These are phyloP conservation scores for Eretmocerus hayati DNA, from an alignment of 2,888 invertebrate genomes.

Conservation along the genomic window DNA sequence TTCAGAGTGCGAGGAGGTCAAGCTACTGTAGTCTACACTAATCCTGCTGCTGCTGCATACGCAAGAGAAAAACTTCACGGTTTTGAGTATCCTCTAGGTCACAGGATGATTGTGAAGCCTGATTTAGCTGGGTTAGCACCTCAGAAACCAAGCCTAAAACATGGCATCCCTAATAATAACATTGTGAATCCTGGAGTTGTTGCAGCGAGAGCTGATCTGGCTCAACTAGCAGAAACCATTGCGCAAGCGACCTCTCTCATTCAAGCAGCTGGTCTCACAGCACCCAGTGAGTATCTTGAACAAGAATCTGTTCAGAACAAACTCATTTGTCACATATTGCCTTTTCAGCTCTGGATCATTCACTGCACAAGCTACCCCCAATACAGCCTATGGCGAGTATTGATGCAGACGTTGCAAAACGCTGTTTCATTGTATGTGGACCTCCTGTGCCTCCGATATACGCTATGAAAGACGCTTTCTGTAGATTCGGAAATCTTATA, in stretches of 20 bases:
- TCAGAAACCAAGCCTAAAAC: slow-evolving; percentile 15
- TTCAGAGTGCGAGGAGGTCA: slow-evolving; percentile 50
- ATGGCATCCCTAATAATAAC: slow-evolving; percentile 28
- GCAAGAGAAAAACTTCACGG: slow-evolving; percentile 81
- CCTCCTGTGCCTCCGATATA: slow-evolving; percentile 63
- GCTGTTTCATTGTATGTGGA: slow-evolving; percentile 48
- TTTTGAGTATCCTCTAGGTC: slow-evolving; percentile 87
- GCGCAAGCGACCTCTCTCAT: slow-evolving; percentile 72
- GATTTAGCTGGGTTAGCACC: slow-evolving; percentile 43
- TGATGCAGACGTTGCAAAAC: slow-evolving; percentile 60
- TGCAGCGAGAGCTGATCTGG: slow-evolving; percentile 52
- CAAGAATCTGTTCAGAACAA: background rate
- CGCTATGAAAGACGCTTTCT: slow-evolving; percentile 80
- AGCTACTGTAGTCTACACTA: slow-evolving; percentile 65
- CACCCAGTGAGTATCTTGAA: slow-evolving; percentile 35
- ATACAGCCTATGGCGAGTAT: slow-evolving; percentile 62
- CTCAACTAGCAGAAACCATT: slow-evolving; percentile 65
- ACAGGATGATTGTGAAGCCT: slow-evolving; percentile 68
- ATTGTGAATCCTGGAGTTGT: slow-evolving; percentile 29
- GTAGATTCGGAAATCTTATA: slow-evolving; percentile 82
- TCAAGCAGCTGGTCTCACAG: slow-evolving; percentile 55
- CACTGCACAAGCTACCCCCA: slow-evolving; percentile 57
- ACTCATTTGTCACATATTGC: slow-evolving; percentile 7
- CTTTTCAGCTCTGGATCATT: slow-evolving; percentile 32
- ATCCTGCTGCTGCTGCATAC: slow-evolving; percentile 65